Percentiles rank a stretch among this genome's conserved stretches.
phyloP scores from a whole-genome alignment of 2,797 vertebrate genomes.

The Chanos chanos region DNA sequence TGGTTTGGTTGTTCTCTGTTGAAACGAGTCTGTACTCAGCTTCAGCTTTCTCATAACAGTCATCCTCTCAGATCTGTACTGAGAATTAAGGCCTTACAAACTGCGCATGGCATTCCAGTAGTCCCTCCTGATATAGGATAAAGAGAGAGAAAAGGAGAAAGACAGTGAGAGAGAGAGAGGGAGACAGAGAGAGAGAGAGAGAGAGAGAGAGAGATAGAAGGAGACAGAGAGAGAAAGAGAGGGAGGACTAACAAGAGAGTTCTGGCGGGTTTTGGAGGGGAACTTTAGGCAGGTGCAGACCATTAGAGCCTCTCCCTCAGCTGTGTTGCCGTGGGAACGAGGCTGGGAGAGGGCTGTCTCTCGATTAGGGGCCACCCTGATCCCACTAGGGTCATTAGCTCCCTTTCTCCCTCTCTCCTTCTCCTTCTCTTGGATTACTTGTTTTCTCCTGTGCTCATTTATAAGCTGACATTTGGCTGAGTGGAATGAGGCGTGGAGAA shows the following conservation, averaged over 20 bases:
- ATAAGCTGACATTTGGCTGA: constrained; percentile 31
- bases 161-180: too few species aligned
- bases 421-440: neutral
- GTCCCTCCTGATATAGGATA: too few species aligned
- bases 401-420: neutral
- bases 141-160: too few species aligned
- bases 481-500: constrained; percentile 25
- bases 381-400: constrained; percentile 4
- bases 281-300: constrained; percentile 22
- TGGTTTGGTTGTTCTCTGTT: too few species aligned
- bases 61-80: too few species aligned
- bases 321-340: neutral
- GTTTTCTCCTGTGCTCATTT: constrained; percentile 15
- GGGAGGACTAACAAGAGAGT: constrained; percentile 18
- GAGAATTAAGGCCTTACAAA: too few species aligned
- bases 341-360: constrained; percentile 6
- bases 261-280: too few species aligned
- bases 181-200: too few species aligned
- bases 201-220: too few species aligned
- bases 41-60: too few species aligned
- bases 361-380: constrained; percentile 1
- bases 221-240: neutral
- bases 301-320: constrained; percentile 18
- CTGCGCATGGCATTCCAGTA: too few species aligned
- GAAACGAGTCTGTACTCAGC: too few species aligned